Evolutionary conservation across 2,888 invertebrate genomes (phyloP).

Genomic region (Leptura quadrifasciata): DNA sequence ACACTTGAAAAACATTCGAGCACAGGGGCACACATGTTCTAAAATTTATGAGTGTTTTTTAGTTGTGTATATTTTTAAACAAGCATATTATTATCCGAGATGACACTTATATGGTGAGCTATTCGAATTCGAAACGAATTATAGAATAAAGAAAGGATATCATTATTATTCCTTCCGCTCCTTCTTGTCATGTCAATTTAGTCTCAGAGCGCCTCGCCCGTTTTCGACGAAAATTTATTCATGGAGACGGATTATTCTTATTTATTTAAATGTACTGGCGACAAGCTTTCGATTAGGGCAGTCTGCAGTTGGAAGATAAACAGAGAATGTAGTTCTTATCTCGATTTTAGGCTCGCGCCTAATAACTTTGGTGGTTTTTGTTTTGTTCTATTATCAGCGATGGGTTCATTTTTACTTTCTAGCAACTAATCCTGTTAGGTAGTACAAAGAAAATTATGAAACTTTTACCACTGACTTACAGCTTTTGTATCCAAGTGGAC

Average conservation of each 20-base stretch:
- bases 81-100: neutral
- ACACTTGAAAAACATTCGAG: neutral
- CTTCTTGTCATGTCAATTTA: slow-evolving; percentile 6
- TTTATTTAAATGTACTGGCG: slow-evolving; percentile 23
- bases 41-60: slow-evolving; percentile 3
- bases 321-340: neutral
- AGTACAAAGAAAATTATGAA: no score
- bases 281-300: slow-evolving; percentile 22
- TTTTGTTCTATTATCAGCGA: neutral
- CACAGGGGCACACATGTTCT: neutral
- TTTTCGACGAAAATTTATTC: slow-evolving; percentile 9
- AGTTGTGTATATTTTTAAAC: neutral
- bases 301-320: slow-evolving; percentile 18
- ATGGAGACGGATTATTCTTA: slow-evolving; percentile 20
- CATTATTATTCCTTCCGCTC: slow-evolving; percentile 39
- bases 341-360: neutral
- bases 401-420: neutral
- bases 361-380: neutral
- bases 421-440: no score
- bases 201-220: slow-evolving; percentile 26
- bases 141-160: slow-evolving; percentile 30
- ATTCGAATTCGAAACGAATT: neutral
- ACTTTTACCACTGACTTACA: no score
- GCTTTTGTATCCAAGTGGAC: no score
- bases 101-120: slow-evolving; percentile 16